Conservation (phyloP, 1,140 invertebrate genomes). For the Papilio xuthus region DNA sequence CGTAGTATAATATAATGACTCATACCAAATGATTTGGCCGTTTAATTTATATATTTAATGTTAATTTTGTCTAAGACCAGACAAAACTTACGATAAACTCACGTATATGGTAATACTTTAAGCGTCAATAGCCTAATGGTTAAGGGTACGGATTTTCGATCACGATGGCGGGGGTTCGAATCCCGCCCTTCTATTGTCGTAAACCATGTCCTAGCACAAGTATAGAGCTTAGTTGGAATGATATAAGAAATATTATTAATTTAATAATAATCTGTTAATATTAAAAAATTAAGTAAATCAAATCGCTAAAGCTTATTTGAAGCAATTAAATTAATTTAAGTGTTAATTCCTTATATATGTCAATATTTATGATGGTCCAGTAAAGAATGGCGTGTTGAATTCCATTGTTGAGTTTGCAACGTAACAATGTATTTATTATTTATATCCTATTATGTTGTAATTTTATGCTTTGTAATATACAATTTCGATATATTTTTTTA, state of each 20-base stretch:
- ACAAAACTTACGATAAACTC: not conserved
- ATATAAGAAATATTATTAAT: too few species aligned
- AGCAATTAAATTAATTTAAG: not conserved
- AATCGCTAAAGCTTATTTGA: not conserved
- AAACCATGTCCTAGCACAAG: too few species aligned
- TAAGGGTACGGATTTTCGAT: too few species aligned
- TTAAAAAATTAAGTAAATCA: not conserved
- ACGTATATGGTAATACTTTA: too few species aligned
- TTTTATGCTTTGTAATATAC: not conserved
- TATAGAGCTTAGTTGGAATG: too few species aligned
- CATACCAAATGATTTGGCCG: not conserved
- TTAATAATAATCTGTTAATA: too few species aligned
- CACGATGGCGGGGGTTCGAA: too few species aligned
- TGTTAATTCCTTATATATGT: not conserved
- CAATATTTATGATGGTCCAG: not conserved
- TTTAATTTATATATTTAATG: not conserved
- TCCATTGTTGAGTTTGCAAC: not conserved
- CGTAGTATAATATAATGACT: conserved; percentile 6
- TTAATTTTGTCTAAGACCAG: not conserved
- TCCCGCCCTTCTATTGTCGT: too few species aligned
- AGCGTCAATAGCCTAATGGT: too few species aligned
- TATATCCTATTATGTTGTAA: not conserved
- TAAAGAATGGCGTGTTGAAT: not conserved
- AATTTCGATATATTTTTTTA: not conserved
- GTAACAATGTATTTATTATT: not conserved